Conservation (phyloP, 2,797 vertebrate genomes). For the Apogon talboti region DNA sequence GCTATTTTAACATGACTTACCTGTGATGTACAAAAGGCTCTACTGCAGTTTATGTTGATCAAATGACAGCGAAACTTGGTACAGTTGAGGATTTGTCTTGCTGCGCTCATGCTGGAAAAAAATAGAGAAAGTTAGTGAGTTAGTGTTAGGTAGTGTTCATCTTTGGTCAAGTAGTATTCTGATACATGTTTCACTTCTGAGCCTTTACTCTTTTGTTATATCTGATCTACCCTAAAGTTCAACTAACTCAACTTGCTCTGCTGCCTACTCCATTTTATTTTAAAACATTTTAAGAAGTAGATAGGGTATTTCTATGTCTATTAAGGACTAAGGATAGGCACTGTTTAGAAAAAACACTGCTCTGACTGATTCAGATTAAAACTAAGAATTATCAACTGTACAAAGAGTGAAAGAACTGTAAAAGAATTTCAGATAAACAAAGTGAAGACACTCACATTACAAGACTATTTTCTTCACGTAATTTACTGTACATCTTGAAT, state of each 20-base stretch:
- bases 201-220: neutral
- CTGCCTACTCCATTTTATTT: neutral
- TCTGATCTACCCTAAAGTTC: neutral
- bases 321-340: no score
- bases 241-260: neutral
- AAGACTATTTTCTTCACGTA: no score
- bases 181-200: neutral
- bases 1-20: conserved; percentile 72
- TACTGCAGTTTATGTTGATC: conserved; percentile 35
- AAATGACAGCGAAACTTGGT: conserved; percentile 52
- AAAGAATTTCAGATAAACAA: no score
- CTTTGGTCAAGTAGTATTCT: neutral
- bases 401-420: no score
- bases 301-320: no score
- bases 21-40: conserved; percentile 78
- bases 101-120: conserved; percentile 85
- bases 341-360: no score
- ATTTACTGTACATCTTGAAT: no score
- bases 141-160: neutral
- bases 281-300: no score
- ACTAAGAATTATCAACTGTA: no score
- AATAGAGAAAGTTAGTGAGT: neutral
- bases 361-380: no score
- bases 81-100: conserved; percentile 66
- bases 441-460: no score